Evolutionary conservation across 2,113 vertebrate species (phyloP), one percentile per base, ranked within the genome.

Genomic region (Crocuta crocuta): DNA sequence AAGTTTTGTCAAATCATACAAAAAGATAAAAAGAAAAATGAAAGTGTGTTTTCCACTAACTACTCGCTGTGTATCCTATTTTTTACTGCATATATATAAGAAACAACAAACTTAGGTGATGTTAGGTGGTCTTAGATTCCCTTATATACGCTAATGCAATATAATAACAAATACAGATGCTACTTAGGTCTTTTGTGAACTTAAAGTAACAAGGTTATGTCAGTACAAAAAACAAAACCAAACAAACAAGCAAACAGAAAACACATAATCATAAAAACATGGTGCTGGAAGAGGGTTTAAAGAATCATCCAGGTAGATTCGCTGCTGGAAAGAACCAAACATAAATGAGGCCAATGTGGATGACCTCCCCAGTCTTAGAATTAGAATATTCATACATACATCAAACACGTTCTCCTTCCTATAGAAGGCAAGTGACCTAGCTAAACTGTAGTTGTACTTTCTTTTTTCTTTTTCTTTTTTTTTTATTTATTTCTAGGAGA

Each of bases 31-130:
- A 4, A 85, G 84, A 43, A 96, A 94, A 91, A 83, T 16, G 33
- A 97, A 89, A 53, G 82, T 45, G 6, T 81, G 7, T 84, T 94
- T 95, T 48, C 15, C 61, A 86, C 85, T 95, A 96, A 45, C 80
- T 92, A 65, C 28, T 61, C 48, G 68, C 31, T 55, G 31, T 68
- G 91, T 26, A 33, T 26, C 12, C 66, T 78, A 53, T 28, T 65
- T 94, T 92, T 85, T 82, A 53, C 24, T 74, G 33, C 24, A 39
- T 45, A 16, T 10, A 28, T 63, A 2, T 50, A 45, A 78, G 15
- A 85, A 85, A 76, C 12, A 85, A 33, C 61, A 93, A 53, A 93
- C 12, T n/a, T 89, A 70, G 31, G 48, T 81, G 55, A 23, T 48
- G 19, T 53, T 82, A 26, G 43, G n/a, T 45, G 26, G 73, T 24